Evolutionary conservation across 2,888 invertebrate genomes (phyloP), one percentile per base, ranked within the genome.

Genomic region (Drosophila trichaetosa): DNA sequence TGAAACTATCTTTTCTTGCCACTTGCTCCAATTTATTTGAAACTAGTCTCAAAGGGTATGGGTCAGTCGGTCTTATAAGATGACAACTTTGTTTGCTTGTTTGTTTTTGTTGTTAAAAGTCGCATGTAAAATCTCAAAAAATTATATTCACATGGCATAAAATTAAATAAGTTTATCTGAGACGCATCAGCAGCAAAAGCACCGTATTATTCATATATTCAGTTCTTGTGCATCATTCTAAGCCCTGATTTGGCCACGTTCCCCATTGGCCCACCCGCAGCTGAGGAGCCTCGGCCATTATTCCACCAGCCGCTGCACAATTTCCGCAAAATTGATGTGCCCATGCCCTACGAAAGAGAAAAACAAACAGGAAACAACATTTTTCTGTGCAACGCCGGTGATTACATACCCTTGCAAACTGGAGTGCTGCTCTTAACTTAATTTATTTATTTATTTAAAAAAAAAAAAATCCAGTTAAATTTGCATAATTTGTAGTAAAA

Each of bases 301-400:
- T 73, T 78, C 72, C 62, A 40, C 69, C 82, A 69, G 67, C 63
- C 69, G 72, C 70, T 66, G 67, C 74, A 87, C 86, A 88, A 86
- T 87, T 85, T 87, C 73, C 82, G 65, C 66, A 70, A 75, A 85
- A 86, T 82, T 89, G 79, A 85, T 87, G 77, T 76, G 88, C 82
- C 70, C 67, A 51, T 57, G 58, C 58, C 62, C 56, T 65, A 59
- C 60, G 59, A 68, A 57, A 31, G 61, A 67, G 65, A 42, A 66
- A 58, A 51, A 62, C 33, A 53, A 53, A 34, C 16, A 54, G 10
- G 21, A 46, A 46, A 24, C 7, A 16, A 46, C 2, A 24, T 8
- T 16, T 24, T 18, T 11, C 6, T 2, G 46, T 24, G 46, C 46
- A 24, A 5, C 24, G 24, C 11, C 34, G 54, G 18, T 24, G 18